phyloP scores from a whole-genome alignment of 1,140 invertebrate genomes.

The Tetragonula clypearis region DNA sequence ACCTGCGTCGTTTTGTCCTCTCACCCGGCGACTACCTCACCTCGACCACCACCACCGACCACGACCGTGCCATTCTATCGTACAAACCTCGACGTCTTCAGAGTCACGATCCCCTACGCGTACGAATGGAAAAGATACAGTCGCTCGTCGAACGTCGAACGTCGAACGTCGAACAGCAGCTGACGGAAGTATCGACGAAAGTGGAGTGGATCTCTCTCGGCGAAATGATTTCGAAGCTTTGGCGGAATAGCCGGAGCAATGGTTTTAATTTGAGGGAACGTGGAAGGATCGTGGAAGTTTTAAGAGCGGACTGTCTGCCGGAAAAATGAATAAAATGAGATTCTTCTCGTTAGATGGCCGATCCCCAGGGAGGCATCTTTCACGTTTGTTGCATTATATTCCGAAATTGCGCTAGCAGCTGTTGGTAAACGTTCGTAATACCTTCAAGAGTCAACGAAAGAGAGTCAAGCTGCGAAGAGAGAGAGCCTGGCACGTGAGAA shows the following conservation, averaged over 20 bases:
- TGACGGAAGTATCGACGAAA: not conserved
- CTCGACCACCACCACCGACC: not conserved
- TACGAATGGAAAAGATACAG: too few relatives aligned
- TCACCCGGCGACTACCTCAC: not conserved
- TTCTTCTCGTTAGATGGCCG: too few relatives aligned
- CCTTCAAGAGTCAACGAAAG: too few relatives aligned
- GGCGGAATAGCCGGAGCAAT: not conserved
- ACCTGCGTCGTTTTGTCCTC: constrained; percentile 32
- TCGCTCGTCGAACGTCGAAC: too few relatives aligned
- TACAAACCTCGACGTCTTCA: not conserved
- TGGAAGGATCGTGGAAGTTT: not conserved
- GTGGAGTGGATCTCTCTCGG: not conserved
- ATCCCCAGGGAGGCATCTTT: too few relatives aligned
- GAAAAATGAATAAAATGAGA: not conserved
- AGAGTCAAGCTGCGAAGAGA: too few relatives aligned
- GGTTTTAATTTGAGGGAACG: not conserved
- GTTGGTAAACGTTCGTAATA: too few relatives aligned
- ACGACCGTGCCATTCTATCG: constrained; percentile 1
- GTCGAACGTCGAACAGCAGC: too few relatives aligned
- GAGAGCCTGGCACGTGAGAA: too few relatives aligned
- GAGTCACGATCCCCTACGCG: too few relatives aligned
- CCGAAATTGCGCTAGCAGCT: too few relatives aligned
- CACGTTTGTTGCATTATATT: too few relatives aligned
- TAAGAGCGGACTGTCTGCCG: not conserved
- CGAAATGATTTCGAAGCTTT: not conserved